phyloP scores from a whole-genome alignment of 2,888 invertebrate genomes.

The Mylabris sibirica region DNA sequence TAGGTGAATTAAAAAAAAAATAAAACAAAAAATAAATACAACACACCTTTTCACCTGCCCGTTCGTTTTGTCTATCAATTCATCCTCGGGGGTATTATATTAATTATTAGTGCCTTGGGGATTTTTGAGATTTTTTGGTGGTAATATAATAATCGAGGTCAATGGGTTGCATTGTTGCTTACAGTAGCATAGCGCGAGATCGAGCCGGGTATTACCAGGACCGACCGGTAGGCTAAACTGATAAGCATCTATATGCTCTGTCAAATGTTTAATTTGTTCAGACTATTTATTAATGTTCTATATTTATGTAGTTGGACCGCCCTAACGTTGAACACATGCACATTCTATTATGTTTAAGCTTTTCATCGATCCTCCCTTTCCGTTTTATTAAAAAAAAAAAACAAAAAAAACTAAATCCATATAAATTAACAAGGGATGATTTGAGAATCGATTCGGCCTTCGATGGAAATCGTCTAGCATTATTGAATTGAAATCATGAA shows the following conservation, averaged over 20 bases:
- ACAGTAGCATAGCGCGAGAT: constrained; percentile 41
- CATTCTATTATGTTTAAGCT: constrained; percentile 37
- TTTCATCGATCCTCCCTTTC: not conserved
- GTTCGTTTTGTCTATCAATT: not conserved
- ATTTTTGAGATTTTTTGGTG: not conserved
- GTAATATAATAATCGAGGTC: constrained; percentile 35
- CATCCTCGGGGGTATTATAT: not conserved
- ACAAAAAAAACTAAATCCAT: constrained; percentile 13
- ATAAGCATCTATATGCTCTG: constrained; percentile 56
- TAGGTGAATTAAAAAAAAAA: not conserved
- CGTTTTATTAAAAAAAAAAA: not conserved
- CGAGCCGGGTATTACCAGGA: constrained; percentile 49
- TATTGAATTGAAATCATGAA: constrained; percentile 41
- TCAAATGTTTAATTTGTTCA: constrained; percentile 58
- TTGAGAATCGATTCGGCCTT: too few species aligned
- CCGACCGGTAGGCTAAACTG: constrained; percentile 48
- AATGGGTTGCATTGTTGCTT: constrained; percentile 33
- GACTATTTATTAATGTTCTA: constrained; percentile 56
- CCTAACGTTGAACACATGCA: constrained; percentile 46
- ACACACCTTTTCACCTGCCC: not conserved
- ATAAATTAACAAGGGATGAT: too few species aligned
- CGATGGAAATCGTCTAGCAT: too few species aligned
- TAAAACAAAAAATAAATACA: too few species aligned
- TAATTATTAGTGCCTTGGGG: not conserved
- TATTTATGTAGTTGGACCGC: constrained; percentile 53